Evolutionary conservation across 2,113 vertebrate genomes (phyloP).

Genomic region (Dermatemys mawii): DNA sequence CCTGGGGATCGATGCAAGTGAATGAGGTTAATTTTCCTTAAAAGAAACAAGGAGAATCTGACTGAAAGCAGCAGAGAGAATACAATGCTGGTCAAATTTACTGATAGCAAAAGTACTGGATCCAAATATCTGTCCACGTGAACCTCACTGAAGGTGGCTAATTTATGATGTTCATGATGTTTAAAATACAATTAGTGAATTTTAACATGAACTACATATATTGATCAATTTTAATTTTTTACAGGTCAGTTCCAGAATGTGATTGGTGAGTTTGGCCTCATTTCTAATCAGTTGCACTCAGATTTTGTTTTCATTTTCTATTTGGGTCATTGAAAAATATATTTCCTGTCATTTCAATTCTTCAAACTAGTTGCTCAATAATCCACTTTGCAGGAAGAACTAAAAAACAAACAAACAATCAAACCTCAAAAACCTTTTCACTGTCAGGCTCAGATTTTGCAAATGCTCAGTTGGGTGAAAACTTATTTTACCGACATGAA

Average conservation of each 20-base stretch:
- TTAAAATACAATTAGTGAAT: not conserved
- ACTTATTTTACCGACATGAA: not conserved
- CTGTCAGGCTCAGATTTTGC: too few relatives aligned
- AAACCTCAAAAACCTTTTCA: too few relatives aligned
- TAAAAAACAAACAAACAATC: not conserved
- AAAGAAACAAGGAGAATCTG: too few relatives aligned
- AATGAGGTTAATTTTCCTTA: too few relatives aligned
- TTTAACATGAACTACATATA: not conserved
- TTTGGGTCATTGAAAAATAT: not conserved
- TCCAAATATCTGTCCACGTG: not conserved
- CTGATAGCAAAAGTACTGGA: not conserved
- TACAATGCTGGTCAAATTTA: not conserved
- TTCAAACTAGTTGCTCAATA: not conserved
- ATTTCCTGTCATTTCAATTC: not conserved
- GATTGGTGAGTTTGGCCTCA: not conserved
- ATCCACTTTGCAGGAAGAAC: not conserved
- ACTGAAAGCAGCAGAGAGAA: too few relatives aligned
- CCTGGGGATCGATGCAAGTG: too few relatives aligned
- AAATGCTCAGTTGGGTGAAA: too few relatives aligned
- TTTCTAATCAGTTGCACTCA: not conserved
- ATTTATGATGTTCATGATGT: not conserved
- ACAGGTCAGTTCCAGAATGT: not conserved
- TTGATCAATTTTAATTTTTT: not conserved
- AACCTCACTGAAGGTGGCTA: not conserved
- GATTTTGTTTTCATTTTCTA: not conserved